Evolutionary conservation across 2,113 vertebrate genomes (phyloP), one percentile per base, ranked within the genome.

Genomic region (Phylloscopus trochilus): DNA sequence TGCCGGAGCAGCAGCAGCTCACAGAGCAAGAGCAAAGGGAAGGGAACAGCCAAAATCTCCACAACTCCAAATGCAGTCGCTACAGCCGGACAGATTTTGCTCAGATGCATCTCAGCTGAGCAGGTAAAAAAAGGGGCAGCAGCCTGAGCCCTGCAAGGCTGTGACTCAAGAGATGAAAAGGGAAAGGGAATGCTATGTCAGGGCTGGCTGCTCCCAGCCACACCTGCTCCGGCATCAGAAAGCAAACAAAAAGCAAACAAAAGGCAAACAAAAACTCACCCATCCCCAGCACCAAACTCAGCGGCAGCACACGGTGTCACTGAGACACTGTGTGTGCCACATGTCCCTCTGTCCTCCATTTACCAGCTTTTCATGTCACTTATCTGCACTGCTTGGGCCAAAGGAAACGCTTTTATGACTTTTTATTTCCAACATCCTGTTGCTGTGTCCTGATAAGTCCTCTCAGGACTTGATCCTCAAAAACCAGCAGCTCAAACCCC

Each of bases 21-120:
- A 8, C 4, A 1, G 85, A 73, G 92, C 2, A 10, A 10, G 85
- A 77, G 95, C 28, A 88, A 51, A 89, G 67, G 60, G 16, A 72
- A 37, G 55, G 68, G 10, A 53, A 35, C 33, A 53, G 43, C 83
- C 67, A 62, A 30, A 83, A 77, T 7, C 85, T 69, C 19, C 33
- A 21, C 69, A 53, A n/a, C n/a, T 82, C 90, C 47, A 15, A 31
- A 22, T 2, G 44, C 58, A 75, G 66, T 6, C 17, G 0, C 63
- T 76, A 21, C 80, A 70, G 80, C 0, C 2, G 56, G 55, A 41
- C 37, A 1, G 12, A 39, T 30, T 64, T n/a, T 0, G 0, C 84
- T 39, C 56, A 37, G 76, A 33, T 10, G 67, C 22, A 6, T 5
- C 75, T 49, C 82, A 83, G 58, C 52, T 52, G 62, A 85, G 58